Evolutionary conservation across 2,113 vertebrate genomes (phyloP).

Genomic region (Tachycineta bicolor): DNA sequence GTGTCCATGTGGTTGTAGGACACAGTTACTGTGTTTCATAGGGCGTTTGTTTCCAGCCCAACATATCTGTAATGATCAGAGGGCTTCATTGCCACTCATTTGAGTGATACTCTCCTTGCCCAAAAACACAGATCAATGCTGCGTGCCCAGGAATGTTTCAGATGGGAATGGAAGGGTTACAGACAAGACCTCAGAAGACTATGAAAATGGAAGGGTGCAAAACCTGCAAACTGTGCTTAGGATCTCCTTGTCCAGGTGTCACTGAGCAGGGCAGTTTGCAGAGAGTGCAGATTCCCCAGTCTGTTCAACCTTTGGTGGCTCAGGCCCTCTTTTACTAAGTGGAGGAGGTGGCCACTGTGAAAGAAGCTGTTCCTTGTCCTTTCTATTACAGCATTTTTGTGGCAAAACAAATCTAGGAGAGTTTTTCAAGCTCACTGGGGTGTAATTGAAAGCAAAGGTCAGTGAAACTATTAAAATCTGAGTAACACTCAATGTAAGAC

Average conservation of each 20-base stretch:
- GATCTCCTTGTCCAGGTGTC: not conserved
- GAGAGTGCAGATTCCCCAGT: not conserved
- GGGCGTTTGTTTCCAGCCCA: not conserved
- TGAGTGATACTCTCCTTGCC: not conserved
- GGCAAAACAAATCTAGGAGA: not conserved
- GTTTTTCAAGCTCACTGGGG: not conserved
- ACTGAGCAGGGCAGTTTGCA: not conserved
- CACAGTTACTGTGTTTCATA: not conserved
- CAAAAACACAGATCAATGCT: not conserved
- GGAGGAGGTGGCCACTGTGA: not conserved
- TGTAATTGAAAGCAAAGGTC: not conserved
- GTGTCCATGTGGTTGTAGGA: not conserved
- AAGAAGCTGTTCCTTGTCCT: not conserved
- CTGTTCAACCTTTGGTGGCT: not conserved
- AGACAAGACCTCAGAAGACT: not conserved
- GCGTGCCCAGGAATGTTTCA: not conserved
- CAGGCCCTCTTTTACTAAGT: accelerated
- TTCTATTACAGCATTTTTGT: not conserved
- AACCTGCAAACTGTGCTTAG: not conserved
- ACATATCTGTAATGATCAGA: not conserved
- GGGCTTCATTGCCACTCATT: not conserved
- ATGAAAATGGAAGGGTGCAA: not conserved
- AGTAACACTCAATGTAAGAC: not conserved
- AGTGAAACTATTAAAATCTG: not conserved
- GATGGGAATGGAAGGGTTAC: not conserved